Evolutionary conservation across 2,113 vertebrate genomes (phyloP).

Genomic region (Nibea coibor): DNA sequence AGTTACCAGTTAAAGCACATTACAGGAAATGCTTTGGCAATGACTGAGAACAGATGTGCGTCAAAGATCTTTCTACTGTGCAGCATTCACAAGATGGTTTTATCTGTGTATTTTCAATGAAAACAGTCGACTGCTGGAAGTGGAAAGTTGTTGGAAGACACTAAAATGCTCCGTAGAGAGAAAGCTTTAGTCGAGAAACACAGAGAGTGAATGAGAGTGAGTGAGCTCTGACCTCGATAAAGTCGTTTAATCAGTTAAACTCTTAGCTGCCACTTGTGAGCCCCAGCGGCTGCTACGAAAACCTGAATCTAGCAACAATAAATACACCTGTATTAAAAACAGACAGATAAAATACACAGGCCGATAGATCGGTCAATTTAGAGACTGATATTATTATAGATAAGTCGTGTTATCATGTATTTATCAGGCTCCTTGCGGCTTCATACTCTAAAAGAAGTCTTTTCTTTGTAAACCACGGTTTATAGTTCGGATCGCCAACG

Average conservation of each 20-base stretch:
- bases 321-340: background rate
- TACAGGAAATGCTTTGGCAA: background rate
- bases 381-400: background rate
- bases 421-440: background rate
- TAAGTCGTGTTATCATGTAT: background rate
- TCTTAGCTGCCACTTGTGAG: too few relatives aligned
- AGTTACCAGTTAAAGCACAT: too few relatives aligned
- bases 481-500: constrained; percentile 60
- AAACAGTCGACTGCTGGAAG: too few relatives aligned
- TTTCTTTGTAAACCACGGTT: constrained; percentile 42
- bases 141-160: too few relatives aligned
- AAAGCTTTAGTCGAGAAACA: too few relatives aligned
- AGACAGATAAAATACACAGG: background rate
- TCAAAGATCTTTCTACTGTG: background rate
- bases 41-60: background rate
- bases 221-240: too few relatives aligned
- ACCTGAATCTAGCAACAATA: background rate
- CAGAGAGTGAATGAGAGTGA: too few relatives aligned
- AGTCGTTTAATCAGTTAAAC: too few relatives aligned
- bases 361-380: background rate
- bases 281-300: background rate
- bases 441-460: constrained; percentile 35
- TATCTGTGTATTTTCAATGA: too few relatives aligned
- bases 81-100: too few relatives aligned
- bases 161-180: too few relatives aligned